Conservation (phyloP, 2,888 invertebrate genomes). For the Autographa gamma region DNA sequence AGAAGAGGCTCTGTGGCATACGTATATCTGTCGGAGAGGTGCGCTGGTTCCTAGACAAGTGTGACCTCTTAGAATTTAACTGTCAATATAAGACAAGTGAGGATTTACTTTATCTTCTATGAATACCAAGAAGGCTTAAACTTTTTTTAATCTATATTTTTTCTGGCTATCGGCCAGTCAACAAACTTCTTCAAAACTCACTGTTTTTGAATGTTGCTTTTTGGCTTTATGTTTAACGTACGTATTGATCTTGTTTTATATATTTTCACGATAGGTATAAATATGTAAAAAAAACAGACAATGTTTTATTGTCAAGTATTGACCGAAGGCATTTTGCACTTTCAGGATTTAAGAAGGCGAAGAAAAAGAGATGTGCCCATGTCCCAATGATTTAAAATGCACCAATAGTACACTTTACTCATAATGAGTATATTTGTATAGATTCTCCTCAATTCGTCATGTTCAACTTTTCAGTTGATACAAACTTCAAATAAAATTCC, state of each 20-base stretch:
- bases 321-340: constrained; percentile 19
- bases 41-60: constrained; percentile 77
- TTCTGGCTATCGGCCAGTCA: no score
- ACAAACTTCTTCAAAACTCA: no score
- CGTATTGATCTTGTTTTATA: no score
- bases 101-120: constrained; percentile 21
- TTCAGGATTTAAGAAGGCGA: constrained; percentile 69
- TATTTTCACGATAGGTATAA: no score
- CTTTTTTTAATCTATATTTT: no score
- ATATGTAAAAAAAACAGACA: no score
- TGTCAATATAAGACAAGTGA: constrained; percentile 79
- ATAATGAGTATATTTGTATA: background rate
- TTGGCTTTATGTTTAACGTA: no score
- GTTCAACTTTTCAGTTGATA: background rate
- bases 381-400: constrained; percentile 66
- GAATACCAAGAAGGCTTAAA: background rate
- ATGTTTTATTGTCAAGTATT: background rate
- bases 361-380: constrained; percentile 64
- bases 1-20: constrained; percentile 69
- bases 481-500: background rate
- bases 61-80: constrained; percentile 80
- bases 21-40: constrained; percentile 66
- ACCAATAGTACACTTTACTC: constrained; percentile 39
- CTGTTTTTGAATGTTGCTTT: no score
- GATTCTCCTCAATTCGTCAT: background rate